These are phyloP conservation scores for Coelinius sp. DNA, from an alignment of 2,888 invertebrate species.

Conservation along the genomic window DNA sequence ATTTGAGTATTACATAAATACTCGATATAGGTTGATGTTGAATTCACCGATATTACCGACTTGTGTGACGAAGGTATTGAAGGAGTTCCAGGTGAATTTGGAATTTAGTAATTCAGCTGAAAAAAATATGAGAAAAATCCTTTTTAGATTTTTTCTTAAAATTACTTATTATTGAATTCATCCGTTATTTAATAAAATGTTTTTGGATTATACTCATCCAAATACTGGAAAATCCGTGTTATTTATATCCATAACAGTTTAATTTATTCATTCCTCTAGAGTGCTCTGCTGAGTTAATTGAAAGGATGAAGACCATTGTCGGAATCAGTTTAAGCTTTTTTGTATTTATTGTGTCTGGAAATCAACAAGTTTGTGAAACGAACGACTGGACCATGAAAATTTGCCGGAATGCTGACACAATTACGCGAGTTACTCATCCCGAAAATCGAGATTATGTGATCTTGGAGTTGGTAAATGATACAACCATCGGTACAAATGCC, in stretches of 20 bases:
- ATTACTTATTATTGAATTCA: too few relatives aligned
- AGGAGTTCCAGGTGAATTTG: slow-evolving; percentile 76
- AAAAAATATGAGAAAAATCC: too few relatives aligned
- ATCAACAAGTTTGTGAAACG: background rate
- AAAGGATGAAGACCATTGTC: background rate
- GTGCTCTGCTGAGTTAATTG: too few relatives aligned
- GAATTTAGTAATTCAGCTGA: background rate
- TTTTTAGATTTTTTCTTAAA: too few relatives aligned
- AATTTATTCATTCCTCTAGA: too few relatives aligned
- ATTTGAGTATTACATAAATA: background rate
- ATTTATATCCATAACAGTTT: too few relatives aligned
- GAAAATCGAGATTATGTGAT: background rate
- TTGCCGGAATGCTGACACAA: background rate
- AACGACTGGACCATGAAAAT: background rate
- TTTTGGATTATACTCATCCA: too few relatives aligned
- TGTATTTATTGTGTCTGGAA: background rate
- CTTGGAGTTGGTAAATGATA: background rate
- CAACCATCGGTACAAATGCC: background rate
- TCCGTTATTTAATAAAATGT: too few relatives aligned
- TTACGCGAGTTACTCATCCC: background rate
- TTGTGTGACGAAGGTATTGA: slow-evolving; percentile 76
- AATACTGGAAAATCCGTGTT: too few relatives aligned
- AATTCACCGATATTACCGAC: slow-evolving; percentile 72
- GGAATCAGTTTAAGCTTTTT: background rate
- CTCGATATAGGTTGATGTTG: slow-evolving; percentile 37